Evolutionary conservation across 2,113 vertebrate species (phyloP).

Genomic region (Lipotes vexillifer): DNA sequence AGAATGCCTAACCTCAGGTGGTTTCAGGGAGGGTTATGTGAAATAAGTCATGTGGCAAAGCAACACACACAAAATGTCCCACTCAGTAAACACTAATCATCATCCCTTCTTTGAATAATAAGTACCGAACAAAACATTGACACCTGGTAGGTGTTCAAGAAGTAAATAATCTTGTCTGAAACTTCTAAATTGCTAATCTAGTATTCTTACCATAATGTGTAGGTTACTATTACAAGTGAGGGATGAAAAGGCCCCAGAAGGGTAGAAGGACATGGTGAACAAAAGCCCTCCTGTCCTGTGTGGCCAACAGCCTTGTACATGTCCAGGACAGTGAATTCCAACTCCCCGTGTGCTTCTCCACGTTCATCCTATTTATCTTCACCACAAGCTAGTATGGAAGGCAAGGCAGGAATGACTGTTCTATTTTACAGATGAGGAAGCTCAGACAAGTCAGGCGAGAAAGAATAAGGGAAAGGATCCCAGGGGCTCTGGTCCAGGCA

Average conservation of each 20-base stretch:
- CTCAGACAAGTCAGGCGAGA: rapidly evolving
- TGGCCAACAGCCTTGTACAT: rapidly evolving
- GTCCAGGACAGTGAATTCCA: rapidly evolving
- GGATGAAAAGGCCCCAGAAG: background rate
- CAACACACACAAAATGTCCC: background rate
- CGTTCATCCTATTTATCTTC: background rate
- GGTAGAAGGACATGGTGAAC: rapidly evolving
- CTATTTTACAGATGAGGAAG: background rate
- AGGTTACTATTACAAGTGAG: background rate
- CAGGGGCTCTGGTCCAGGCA: too few relatives aligned
- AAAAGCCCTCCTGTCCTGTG: rapidly evolving
- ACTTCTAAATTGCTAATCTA: background rate
- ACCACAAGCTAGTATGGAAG: rapidly evolving
- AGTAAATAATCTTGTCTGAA: background rate
- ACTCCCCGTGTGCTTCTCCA: rapidly evolving
- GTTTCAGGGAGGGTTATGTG: background rate
- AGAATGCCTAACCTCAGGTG: background rate
- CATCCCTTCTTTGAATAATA: background rate
- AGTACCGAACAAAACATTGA: background rate
- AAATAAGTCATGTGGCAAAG: background rate
- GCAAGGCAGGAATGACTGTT: rapidly evolving
- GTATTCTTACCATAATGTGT: rapidly evolving
- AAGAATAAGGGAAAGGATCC: background rate
- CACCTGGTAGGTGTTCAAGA: background rate
- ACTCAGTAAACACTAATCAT: too few relatives aligned